phyloP scores from a whole-genome alignment of 2,113 vertebrate genomes.

The Corythornis madagascariensis region DNA sequence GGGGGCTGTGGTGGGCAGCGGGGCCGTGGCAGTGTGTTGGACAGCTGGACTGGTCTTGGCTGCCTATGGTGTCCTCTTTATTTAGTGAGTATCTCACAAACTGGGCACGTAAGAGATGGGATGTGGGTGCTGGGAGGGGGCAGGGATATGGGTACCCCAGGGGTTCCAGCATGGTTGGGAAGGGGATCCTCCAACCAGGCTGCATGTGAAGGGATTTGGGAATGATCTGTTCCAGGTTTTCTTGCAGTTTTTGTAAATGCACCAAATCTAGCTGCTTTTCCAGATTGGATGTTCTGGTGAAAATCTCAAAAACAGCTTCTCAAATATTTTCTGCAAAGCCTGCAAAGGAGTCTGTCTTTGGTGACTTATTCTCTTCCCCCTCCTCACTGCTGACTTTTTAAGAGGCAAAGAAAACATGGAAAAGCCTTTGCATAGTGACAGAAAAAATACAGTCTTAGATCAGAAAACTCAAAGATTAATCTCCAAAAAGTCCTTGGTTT shows the following conservation, averaged over 20 bases:
- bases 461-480: background rate
- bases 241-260: background rate
- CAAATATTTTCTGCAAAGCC: background rate
- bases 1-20: conserved; percentile 36
- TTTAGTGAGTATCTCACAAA: conserved; percentile 69
- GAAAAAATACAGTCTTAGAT: background rate
- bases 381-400: background rate
- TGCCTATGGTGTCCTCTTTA: conserved; percentile 66
- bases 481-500: background rate
- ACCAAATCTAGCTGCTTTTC: background rate
- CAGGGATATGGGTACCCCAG: background rate
- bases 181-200: background rate
- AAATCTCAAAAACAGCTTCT: background rate
- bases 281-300: background rate
- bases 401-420: background rate
- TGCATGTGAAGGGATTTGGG: background rate
- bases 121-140: background rate
- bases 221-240: background rate
- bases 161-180: background rate
- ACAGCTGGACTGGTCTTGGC: conserved; percentile 66
- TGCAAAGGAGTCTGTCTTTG: background rate
- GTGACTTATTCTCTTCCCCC: background rate
- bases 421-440: background rate
- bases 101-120: fast-evolving
- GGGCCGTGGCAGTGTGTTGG: conserved; percentile 64